phyloP scores from a whole-genome alignment of 2,888 invertebrate genomes.

The Theretra japonica region DNA sequence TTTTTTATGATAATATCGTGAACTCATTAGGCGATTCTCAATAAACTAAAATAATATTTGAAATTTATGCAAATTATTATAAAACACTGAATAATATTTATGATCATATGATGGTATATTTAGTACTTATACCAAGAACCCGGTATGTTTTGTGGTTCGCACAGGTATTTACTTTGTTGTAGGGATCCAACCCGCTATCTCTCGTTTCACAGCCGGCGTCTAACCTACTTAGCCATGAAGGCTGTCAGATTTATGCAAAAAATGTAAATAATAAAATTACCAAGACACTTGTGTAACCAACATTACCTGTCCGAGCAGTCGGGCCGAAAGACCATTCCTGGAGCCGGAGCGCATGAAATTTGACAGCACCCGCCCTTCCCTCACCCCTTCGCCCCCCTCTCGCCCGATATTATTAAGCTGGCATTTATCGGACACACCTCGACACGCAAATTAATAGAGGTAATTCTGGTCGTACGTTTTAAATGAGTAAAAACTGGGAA shows the following conservation, averaged over 20 bases:
- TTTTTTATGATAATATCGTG: not conserved
- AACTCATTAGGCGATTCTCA: too few relatives aligned
- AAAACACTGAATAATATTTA: too few relatives aligned
- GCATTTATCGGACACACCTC: slow-evolving; percentile 66
- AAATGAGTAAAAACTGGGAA: slow-evolving; percentile 58
- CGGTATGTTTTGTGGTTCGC: too few relatives aligned
- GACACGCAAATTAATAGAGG: slow-evolving; percentile 64
- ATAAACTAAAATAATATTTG: too few relatives aligned
- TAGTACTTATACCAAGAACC: too few relatives aligned
- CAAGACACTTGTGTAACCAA: slow-evolving; percentile 30
- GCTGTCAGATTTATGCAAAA: not conserved
- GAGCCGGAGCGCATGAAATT: slow-evolving; percentile 75
- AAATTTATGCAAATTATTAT: too few relatives aligned
- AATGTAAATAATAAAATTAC: not conserved
- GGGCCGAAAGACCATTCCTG: slow-evolving; percentile 60
- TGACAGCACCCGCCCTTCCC: slow-evolving; percentile 59
- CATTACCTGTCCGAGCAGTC: slow-evolving; percentile 59
- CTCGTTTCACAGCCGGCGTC: too few relatives aligned
- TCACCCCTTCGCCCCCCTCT: slow-evolving; percentile 41
- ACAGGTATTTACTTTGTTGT: too few relatives aligned
- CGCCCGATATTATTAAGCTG: slow-evolving; percentile 59
- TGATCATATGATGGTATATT: too few relatives aligned
- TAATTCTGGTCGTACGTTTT: slow-evolving; percentile 57
- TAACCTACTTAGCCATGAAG: too few relatives aligned
- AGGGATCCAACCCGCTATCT: too few relatives aligned